A percentile compares a stretch with the other conserved stretches of the same genome.
These are phyloP conservation scores for Araneus ventricosus DNA, from an alignment of 1,140 invertebrate species.

Conservation along the genomic window DNA sequence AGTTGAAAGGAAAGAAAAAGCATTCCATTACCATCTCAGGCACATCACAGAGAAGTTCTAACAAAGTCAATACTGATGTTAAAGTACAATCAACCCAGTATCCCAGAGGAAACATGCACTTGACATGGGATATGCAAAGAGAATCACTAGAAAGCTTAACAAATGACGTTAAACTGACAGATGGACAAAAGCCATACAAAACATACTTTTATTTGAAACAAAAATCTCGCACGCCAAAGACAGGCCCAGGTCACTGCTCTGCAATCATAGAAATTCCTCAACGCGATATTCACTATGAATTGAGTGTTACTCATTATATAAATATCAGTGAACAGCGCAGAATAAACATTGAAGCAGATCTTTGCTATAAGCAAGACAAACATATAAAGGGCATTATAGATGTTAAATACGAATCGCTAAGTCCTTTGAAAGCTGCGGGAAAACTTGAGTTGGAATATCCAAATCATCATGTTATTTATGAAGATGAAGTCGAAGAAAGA, in stretches of 20 bases:
- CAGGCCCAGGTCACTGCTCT: neutral
- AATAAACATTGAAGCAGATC: slow-evolving; percentile 21
- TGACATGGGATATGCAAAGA: slow-evolving; percentile 62
- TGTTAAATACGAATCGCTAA: slow-evolving; percentile 29
- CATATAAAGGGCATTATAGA: slow-evolving; percentile 7
- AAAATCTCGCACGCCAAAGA: too few species aligned
- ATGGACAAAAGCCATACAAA: slow-evolving; percentile 76
- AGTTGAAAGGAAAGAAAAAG: neutral
- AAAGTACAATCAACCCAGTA: slow-evolving; percentile 43
- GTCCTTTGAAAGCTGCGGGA: slow-evolving; percentile 16
- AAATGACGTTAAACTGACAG: slow-evolving; percentile 64
- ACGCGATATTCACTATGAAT: slow-evolving; percentile 43
- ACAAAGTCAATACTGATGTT: slow-evolving; percentile 38
- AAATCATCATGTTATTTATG: neutral
- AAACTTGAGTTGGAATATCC: slow-evolving; percentile 27
- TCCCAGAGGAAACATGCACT: neutral
- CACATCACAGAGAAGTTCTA: neutral
- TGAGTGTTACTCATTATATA: slow-evolving; percentile 4
- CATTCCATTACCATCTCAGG: neutral
- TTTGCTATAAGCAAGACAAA: slow-evolving; percentile 25
- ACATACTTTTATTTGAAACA: slow-evolving; percentile 13
- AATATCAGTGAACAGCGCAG: neutral
- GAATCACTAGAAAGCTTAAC: slow-evolving; percentile 39
- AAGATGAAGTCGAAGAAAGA: slow-evolving; percentile 60
- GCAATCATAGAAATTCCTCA: slow-evolving; percentile 34